Evolutionary conservation across 2,888 invertebrate genomes (phyloP).

Genomic region (Phasia obesa): DNA sequence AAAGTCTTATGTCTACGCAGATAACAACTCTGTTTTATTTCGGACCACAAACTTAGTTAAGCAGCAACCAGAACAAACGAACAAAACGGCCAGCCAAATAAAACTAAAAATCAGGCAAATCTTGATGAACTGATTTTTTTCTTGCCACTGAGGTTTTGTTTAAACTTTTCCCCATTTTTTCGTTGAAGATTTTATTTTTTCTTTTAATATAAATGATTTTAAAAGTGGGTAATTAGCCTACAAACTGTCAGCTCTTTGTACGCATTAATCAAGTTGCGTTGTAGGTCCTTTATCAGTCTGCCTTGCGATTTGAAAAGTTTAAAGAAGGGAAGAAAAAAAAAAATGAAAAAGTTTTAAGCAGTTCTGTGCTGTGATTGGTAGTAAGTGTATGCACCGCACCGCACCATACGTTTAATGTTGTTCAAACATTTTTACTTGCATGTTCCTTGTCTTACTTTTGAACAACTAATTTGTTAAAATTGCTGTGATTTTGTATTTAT

Average conservation of each 20-base stretch:
- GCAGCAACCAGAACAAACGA: slow-evolving; percentile 6
- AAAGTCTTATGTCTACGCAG: slow-evolving; percentile 69
- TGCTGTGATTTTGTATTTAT: slow-evolving; percentile 73
- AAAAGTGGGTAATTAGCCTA: slow-evolving; percentile 74
- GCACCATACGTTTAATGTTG: slow-evolving; percentile 20
- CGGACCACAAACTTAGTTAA: not conserved
- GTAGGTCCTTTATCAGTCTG: slow-evolving; percentile 58
- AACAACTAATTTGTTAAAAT: slow-evolving; percentile 69
- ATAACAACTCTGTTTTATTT: slow-evolving; percentile 69
- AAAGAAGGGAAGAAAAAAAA: not conserved
- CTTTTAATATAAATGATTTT: slow-evolving; percentile 64
- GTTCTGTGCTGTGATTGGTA: slow-evolving; percentile 45
- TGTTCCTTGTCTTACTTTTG: slow-evolving; percentile 62
- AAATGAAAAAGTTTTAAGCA: slow-evolving; percentile 2
- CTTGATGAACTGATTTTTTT: slow-evolving; percentile 42
- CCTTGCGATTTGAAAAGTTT: slow-evolving; percentile 13
- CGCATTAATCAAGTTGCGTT: slow-evolving; percentile 72
- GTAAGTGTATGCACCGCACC: slow-evolving; percentile 44
- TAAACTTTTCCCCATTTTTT: slow-evolving; percentile 17
- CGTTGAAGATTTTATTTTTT: not conserved
- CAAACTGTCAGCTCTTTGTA: slow-evolving; percentile 73
- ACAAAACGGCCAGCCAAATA: slow-evolving; percentile 5
- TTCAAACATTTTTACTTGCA: slow-evolving; percentile 49
- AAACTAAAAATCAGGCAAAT: slow-evolving; percentile 18
- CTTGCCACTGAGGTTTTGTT: slow-evolving; percentile 33